Evolutionary conservation across 1,140 invertebrate genomes (phyloP).

Genomic region (Meloidogyne chitwoodi): DNA sequence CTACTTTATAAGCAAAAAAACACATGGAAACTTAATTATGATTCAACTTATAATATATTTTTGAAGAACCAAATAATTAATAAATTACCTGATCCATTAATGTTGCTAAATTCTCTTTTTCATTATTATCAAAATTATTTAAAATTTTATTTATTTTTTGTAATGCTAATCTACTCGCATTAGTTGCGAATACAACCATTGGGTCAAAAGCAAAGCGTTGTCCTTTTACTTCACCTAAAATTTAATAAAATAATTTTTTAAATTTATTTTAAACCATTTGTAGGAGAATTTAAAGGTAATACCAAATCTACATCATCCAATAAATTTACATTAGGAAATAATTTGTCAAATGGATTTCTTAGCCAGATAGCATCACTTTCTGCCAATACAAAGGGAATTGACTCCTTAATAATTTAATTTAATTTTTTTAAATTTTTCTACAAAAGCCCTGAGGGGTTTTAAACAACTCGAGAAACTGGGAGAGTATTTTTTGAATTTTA

Average conservation of each 20-base stretch:
- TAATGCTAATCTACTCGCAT: slow-evolving; percentile 36
- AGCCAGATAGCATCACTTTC: slow-evolving; percentile 55
- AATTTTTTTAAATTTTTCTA: too few species aligned
- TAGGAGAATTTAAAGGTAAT: slow-evolving; percentile 43
- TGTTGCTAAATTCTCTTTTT: slow-evolving; percentile 9
- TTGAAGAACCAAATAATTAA: background rate
- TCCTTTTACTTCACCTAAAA: slow-evolving; percentile 6
- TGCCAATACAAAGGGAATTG: slow-evolving; percentile 42
- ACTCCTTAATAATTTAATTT: slow-evolving; percentile 7
- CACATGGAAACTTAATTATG: too few species aligned
- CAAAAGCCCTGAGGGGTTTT: too few species aligned
- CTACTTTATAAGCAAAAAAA: too few species aligned
- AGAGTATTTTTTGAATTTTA: too few species aligned
- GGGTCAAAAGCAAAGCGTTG: slow-evolving; percentile 49
- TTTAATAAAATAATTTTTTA: background rate
- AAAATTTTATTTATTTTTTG: slow-evolving; percentile 26
- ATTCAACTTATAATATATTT: too few species aligned
- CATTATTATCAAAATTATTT: background rate
- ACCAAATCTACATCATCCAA: slow-evolving; percentile 49
- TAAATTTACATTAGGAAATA: slow-evolving; percentile 21
- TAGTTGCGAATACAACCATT: slow-evolving; percentile 43
- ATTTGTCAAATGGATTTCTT: slow-evolving; percentile 33
- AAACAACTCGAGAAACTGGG: too few species aligned
- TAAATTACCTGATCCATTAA: background rate
- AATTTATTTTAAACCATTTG: slow-evolving; percentile 22